phyloP scores from a whole-genome alignment of 1,140 invertebrate species.

The Andrena cerasifolii region DNA sequence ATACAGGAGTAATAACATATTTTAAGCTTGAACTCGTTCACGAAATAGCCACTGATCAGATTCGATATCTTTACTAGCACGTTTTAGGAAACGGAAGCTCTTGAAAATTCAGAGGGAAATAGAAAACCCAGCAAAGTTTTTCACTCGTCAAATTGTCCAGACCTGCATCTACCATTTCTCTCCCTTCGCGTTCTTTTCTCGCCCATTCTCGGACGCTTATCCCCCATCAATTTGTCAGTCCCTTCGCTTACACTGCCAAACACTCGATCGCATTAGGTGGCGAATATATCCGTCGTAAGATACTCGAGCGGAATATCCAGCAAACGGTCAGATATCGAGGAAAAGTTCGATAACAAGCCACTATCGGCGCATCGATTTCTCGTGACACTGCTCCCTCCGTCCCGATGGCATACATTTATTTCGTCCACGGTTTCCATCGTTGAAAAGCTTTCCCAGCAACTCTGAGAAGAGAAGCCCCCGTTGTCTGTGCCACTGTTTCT shows the following conservation, averaged over 20 bases:
- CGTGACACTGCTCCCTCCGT: neutral
- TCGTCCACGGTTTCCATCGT: neutral
- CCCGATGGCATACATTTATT: slow-evolving; percentile 12
- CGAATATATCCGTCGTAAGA: slow-evolving; percentile 1
- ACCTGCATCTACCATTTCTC: slow-evolving; percentile 43
- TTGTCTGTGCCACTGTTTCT: neutral
- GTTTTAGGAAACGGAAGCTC: no score
- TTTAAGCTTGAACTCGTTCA: no score
- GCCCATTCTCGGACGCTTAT: slow-evolving; percentile 35
- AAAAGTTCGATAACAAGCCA: slow-evolving; percentile 8
- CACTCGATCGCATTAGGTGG: slow-evolving; percentile 23
- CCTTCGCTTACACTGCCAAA: slow-evolving; percentile 58
- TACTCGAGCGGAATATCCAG: neutral
- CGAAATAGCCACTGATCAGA: no score
- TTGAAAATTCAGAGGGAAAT: no score
- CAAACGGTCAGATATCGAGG: slow-evolving; percentile 18
- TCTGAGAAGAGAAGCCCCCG: neutral
- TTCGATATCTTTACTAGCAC: no score
- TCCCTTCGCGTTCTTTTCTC: slow-evolving; percentile 53
- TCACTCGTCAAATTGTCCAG: no score
- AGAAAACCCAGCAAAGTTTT: no score
- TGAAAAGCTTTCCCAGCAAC: neutral
- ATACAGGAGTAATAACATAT: no score
- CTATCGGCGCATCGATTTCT: neutral
- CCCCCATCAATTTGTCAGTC: slow-evolving; percentile 73